phyloP scores from a whole-genome alignment of 2,888 invertebrate genomes.

The Leucozona laternaria region DNA sequence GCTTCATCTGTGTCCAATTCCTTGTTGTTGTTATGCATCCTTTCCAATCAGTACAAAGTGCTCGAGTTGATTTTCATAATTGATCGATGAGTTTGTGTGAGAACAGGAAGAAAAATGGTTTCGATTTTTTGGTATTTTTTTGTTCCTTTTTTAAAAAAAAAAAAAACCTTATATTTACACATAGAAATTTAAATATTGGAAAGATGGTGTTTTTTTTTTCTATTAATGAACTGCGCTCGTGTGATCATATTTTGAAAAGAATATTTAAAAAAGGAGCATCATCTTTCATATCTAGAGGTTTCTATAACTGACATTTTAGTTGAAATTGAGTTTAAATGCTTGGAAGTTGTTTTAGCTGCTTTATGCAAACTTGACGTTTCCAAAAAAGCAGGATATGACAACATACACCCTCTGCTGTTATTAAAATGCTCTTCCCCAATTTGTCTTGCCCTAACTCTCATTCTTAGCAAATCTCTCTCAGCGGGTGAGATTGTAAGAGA shows the following conservation, averaged over 20 bases:
- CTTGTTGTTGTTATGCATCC: constrained; percentile 32
- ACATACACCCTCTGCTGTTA: no score
- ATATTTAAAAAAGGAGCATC: background rate
- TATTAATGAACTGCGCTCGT: background rate
- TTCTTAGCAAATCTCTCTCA: no score
- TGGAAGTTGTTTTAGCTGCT: no score
- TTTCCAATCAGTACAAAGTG: constrained; percentile 47
- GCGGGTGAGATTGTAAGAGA: no score
- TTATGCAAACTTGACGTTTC: no score
- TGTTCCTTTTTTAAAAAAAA: background rate
- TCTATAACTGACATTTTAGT: background rate
- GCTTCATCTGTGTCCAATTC: constrained; percentile 19
- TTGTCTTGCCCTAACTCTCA: no score
- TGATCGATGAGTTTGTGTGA: constrained; percentile 51
- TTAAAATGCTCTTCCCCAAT: no score
- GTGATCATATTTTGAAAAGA: constrained; percentile 9
- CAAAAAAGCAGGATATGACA: no score
- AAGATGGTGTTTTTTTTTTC: background rate
- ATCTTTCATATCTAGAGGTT: background rate
- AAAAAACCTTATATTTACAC: constrained; percentile 22
- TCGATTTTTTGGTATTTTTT: background rate
- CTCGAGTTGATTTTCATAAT: constrained; percentile 63
- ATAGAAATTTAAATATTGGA: constrained; percentile 34
- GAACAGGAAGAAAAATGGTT: constrained; percentile 23
- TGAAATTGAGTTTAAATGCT: background rate